Evolutionary conservation across 2,113 vertebrate genomes (phyloP).

Genomic region (Pontoporia blainvillei): DNA sequence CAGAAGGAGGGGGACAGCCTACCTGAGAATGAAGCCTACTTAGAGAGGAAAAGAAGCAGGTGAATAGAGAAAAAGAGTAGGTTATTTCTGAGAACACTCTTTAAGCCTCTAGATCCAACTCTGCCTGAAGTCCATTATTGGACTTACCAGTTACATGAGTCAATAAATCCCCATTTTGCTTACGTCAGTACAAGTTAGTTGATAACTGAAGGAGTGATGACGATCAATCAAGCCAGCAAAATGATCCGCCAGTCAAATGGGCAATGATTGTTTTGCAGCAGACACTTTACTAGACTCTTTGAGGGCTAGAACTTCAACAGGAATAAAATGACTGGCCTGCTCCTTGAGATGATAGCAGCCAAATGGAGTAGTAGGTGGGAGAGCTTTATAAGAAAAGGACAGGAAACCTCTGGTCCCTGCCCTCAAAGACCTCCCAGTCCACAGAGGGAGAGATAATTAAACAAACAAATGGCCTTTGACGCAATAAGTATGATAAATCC

Average conservation of each 20-base stretch:
- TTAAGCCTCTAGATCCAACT: background rate
- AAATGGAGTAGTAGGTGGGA: background rate
- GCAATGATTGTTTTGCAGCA: accelerated
- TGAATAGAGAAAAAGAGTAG: background rate
- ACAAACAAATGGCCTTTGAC: background rate
- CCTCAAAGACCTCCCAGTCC: background rate
- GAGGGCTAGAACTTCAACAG: background rate
- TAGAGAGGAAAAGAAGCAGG: background rate
- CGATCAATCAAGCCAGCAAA: background rate
- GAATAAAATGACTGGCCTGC: background rate
- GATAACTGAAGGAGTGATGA: background rate
- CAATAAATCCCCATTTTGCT: background rate
- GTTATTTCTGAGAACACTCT: background rate
- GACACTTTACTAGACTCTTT: background rate
- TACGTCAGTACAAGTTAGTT: background rate
- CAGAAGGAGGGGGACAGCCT: background rate
- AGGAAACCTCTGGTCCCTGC: background rate
- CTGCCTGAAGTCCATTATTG: background rate
- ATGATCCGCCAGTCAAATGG: background rate
- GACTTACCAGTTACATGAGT: background rate
- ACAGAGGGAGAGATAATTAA: background rate
- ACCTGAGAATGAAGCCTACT: background rate
- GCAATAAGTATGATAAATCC: background rate
- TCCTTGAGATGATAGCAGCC: background rate
- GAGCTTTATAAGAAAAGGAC: background rate